Base-by-base conservation (phyloP, 1,140 invertebrate genomes). In the Scaptomyza hsui region DNA sequence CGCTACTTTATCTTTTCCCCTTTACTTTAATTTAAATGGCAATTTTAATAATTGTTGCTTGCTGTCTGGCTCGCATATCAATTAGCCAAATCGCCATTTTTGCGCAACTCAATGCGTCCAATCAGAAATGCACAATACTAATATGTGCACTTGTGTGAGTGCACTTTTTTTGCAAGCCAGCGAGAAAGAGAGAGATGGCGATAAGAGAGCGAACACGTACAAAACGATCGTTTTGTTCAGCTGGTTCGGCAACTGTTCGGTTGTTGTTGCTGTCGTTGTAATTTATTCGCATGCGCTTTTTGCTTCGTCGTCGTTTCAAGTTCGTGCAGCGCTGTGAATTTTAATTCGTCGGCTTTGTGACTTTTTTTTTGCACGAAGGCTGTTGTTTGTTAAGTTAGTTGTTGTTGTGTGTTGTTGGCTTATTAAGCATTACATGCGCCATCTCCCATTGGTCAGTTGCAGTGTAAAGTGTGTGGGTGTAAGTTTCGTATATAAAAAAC, bases 261-360 rank as follows among this genome's bases (percentile, higher is more conserved):
- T 19, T 55, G 35, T 44, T 65, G 41, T 72, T 73, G 15, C 32
- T 59, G 60, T 49, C 64, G 45, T 55, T 85, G 81, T 77, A 86
- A 71, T 86, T 60, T 47, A 45, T 74, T 82, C 73, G 73, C 44
- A 69, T 80, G 77, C 77, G 74, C 45, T 82, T 81, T 81, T 71
- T 37, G 59, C 55, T 70, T 47, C 42, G 61, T 57, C 42, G 61
- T 57, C 24, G 52, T 52, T 72, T 75, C 62, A 75, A 75, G 69
- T 86, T 85, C 64, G 82, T 86, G 81, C 26, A 48, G 9, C 35
- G 72, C 32, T 39, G 9, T 81, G 77, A 71, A 86, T 88, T 86
- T 81, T 57, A 86, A 86, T 86, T 86, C 65, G 81, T 81, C 67
- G 80, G 42, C 6, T 26, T 56, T 32, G 35, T 55, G 53, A 41